These are phyloP conservation scores for Brachyptera risi DNA, from an alignment of 2,888 invertebrate species.

Conservation along the genomic window DNA sequence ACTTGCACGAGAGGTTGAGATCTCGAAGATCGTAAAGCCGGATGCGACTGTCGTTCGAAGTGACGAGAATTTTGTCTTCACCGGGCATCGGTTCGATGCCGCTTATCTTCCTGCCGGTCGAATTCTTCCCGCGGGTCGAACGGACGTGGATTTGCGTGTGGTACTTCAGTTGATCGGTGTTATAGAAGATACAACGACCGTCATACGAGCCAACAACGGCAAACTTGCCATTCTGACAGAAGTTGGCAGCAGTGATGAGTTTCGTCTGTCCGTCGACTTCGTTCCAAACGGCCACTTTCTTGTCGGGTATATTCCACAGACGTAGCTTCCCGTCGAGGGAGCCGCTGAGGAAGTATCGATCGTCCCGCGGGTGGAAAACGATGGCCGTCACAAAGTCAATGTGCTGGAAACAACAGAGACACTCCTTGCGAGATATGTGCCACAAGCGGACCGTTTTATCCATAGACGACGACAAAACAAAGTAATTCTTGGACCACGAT, in stretches of 20 bases:
- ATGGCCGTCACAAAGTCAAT: conserved; percentile 99
- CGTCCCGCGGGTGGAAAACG: conserved; percentile 93
- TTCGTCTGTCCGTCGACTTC: conserved; percentile 93
- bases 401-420: conserved; percentile 97
- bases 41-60: conserved; percentile 96
- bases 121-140: conserved; percentile 93
- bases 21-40: conserved; percentile 93
- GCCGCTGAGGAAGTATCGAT: conserved; percentile 86
- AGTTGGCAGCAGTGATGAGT: conserved; percentile 94
- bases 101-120: conserved; percentile 91
- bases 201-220: conserved; percentile 98
- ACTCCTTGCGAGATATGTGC: conserved; percentile 96
- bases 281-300: conserved; percentile 94
- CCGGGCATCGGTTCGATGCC: conserved; percentile 96
- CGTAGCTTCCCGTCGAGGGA: conserved; percentile 96
- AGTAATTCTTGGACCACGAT: conserved; percentile 98
- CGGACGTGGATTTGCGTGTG: conserved; percentile 96
- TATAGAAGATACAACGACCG: conserved; percentile 97
- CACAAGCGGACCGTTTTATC: conserved; percentile 96
- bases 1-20: conserved; percentile 91
- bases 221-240: conserved; percentile 96
- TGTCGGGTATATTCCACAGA: conserved; percentile 99
- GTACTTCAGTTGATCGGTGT: conserved; percentile 96
- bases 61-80: conserved; percentile 93
- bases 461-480: conserved; percentile 96